Conservation (phyloP, 2,888 invertebrate species). For the Sminthurides aquaticus region DNA sequence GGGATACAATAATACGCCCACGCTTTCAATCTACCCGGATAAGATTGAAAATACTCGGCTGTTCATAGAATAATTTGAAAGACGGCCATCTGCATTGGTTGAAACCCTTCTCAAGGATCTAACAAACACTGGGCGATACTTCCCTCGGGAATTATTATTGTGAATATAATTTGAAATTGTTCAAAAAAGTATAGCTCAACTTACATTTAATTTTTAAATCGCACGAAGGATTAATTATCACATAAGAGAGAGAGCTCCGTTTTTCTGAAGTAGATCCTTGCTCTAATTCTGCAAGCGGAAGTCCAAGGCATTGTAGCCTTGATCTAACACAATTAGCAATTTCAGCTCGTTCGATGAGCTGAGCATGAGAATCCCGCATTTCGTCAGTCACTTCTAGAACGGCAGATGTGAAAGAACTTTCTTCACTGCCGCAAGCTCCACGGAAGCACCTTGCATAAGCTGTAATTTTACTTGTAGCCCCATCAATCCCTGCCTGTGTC, state of each 20-base stretch:
- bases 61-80: too few species aligned
- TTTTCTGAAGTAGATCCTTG: conserved; percentile 75
- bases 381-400: conserved; percentile 47
- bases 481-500: conserved; percentile 8
- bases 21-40: too few species aligned
- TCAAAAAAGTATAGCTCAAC: neutral
- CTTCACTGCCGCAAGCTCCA: conserved; percentile 39
- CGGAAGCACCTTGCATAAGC: conserved; percentile 33
- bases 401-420: conserved; percentile 39
- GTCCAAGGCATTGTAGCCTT: conserved; percentile 85
- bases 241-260: conserved; percentile 86
- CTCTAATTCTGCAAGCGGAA: conserved; percentile 85
- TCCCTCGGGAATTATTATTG: too few species aligned
- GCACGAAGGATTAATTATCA: conserved; percentile 96
- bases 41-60: too few species aligned
- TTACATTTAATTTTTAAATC: conserved; percentile 74
- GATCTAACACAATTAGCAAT: conserved; percentile 89
- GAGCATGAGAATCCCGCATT: conserved; percentile 79
- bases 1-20: too few species aligned
- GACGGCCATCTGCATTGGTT: too few species aligned
- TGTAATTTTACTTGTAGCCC: conserved; percentile 22
- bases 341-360: conserved; percentile 89
- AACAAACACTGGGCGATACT: too few species aligned
- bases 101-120: too few species aligned
- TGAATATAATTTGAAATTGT: neutral